These are phyloP conservation scores for human DNA, from an alignment of 2,113 vertebrate genomes.

Conservation along the genomic window GRCh38 chrX:24023001-24023500, in stretches of 20 bases:
- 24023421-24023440: conserved; percentile 43
- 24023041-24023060: conserved; percentile 35
- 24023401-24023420: conserved; percentile 54
- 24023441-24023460: conserved; percentile 25
- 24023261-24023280: conserved; percentile 53
- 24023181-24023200: conserved; percentile 33
- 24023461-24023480: conserved; percentile 47
- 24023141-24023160: conserved; percentile 42
- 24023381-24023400: conserved; percentile 28
- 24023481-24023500: conserved; percentile 52
- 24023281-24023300: conserved; percentile 41
- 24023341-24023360: conserved; percentile 23
- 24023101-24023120: conserved; percentile 36
- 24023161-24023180: background rate
- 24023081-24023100: conserved; percentile 53
- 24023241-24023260: conserved; percentile 47
- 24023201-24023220: conserved; percentile 2
- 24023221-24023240: conserved; percentile 38
- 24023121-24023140: background rate
- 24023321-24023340: conserved; percentile 32
- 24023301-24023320: background rate
- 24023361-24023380: conserved; percentile 44
- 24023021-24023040: too few species aligned
- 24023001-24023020: too few species aligned
- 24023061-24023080: conserved; percentile 1